These are phyloP conservation scores for Adrianichthys oophorus DNA, from an alignment of 2,797 vertebrate species.

Conservation along the genomic window DNA sequence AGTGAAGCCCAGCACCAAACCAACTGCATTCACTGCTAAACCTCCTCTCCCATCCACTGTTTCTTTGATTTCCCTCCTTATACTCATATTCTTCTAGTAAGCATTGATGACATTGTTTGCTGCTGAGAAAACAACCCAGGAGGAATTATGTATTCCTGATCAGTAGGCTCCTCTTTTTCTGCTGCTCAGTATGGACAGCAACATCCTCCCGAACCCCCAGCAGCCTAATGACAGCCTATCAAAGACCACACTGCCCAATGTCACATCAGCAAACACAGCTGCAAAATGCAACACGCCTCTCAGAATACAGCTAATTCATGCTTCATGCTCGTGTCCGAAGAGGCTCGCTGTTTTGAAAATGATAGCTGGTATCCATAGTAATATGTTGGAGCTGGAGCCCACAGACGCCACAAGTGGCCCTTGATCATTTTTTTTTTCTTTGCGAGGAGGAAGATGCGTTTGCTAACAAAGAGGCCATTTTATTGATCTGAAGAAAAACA, in stretches of 20 bases:
- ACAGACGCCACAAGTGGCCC: constrained; percentile 27
- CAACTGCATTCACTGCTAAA: constrained; percentile 5
- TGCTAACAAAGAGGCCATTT: constrained; percentile 34
- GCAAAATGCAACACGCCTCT: background rate
- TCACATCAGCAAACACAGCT: constrained; percentile 14
- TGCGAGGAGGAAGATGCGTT: background rate
- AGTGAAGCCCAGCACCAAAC: background rate
- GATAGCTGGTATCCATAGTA: constrained; percentile 17
- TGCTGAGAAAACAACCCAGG: constrained; percentile 55
- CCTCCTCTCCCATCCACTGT: background rate
- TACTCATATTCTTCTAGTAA: constrained; percentile 15
- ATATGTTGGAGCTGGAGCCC: constrained; percentile 22
- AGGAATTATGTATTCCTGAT: constrained; percentile 57
- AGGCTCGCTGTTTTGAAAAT: constrained; percentile 12
- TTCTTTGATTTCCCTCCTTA: background rate
- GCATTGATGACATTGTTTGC: constrained; percentile 40
- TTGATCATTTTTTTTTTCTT: constrained; percentile 1
- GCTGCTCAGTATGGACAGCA: constrained; percentile 52
- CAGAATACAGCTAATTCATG: background rate
- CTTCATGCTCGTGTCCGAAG: background rate
- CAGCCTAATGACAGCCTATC: constrained; percentile 46
- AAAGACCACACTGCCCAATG: constrained; percentile 21
- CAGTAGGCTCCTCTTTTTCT: constrained; percentile 36
- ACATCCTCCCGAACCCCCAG: constrained; percentile 34
- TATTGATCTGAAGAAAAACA: constrained; percentile 33